These are phyloP conservation scores for Escarpia spicata DNA, from an alignment of 2,888 invertebrate genomes.

Conservation along the genomic window DNA sequence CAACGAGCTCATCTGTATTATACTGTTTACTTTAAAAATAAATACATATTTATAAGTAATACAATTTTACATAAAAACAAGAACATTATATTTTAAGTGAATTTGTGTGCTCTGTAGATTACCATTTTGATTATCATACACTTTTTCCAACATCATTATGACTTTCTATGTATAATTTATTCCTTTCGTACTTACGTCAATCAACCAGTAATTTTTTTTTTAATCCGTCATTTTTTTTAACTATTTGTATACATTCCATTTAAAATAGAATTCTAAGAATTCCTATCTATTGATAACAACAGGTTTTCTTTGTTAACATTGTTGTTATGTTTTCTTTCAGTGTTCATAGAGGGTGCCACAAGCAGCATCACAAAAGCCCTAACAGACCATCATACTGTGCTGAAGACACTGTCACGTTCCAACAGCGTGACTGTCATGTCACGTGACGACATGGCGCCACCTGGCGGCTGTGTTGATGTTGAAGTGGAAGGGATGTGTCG, in stretches of 20 bases:
- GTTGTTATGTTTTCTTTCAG: neutral
- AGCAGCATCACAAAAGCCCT: neutral
- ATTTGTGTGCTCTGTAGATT: too few relatives aligned
- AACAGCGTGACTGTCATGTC: neutral
- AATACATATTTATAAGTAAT: too few relatives aligned
- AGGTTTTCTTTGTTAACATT: constrained; percentile 7
- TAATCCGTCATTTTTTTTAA: neutral
- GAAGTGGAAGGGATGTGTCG: neutral
- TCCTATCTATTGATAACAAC: neutral
- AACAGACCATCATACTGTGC: neutral
- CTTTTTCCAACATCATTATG: neutral
- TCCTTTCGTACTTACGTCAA: neutral
- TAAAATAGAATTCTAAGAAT: neutral
- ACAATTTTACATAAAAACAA: too few relatives aligned
- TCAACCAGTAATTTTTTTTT: too few relatives aligned
- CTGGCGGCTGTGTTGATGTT: neutral
- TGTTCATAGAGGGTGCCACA: constrained; percentile 8
- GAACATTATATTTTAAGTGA: too few relatives aligned
- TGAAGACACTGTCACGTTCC: constrained; percentile 27
- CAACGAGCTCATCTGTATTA: too few relatives aligned
- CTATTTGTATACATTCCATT: neutral
- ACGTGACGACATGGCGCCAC: neutral
- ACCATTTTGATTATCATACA: too few relatives aligned
- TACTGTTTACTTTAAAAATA: too few relatives aligned
- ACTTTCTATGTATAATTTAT: neutral